A percentile compares a stretch with the other conserved stretches of the same genome.
Conservation (phyloP, 64 coral and sea anemone species). For the Stylophora pistillata region DNA sequence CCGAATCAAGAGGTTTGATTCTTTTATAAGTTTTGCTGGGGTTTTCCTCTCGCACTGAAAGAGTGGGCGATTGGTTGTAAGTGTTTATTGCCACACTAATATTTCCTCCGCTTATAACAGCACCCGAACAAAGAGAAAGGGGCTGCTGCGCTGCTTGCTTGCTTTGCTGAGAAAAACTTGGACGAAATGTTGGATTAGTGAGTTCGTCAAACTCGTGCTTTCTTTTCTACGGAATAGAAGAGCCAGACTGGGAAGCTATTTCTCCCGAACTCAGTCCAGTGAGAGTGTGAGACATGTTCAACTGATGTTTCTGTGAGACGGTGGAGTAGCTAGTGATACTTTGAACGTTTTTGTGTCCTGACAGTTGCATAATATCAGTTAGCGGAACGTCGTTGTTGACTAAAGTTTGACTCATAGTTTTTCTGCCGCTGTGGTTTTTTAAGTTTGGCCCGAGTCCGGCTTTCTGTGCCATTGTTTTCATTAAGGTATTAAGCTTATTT, state of each 20-base stretch:
- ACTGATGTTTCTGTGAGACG: conserved; percentile 56
- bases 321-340: conserved; percentile 70
- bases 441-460: conserved; percentile 30
- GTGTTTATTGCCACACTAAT: conserved; percentile 44
- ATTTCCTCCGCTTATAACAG: conserved; percentile 23
- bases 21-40: conserved; percentile 21
- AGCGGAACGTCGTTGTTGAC: conserved; percentile 57
- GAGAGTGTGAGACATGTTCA: conserved; percentile 25
- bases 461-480: conserved; percentile 73
- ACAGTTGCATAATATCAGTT: conserved; percentile 70
- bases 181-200: not conserved
- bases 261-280: not conserved
- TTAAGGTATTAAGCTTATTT: conserved; percentile 61
- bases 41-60: conserved; percentile 53
- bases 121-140: conserved; percentile 9
- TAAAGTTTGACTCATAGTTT: conserved; percentile 71
- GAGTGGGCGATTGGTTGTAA: conserved; percentile 45
- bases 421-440: conserved; percentile 74
- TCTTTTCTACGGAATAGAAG: no score
- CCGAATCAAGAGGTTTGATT: conserved; percentile 18
- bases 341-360: conserved; percentile 72
- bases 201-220: no score
- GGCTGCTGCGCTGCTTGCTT: conserved; percentile 23
- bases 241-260: no score
- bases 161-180: conserved; percentile 8